Evolutionary conservation across 2,797 vertebrate genomes (phyloP), one percentile per base, ranked within the genome.

Genomic region (Buceros bicornis): DNA sequence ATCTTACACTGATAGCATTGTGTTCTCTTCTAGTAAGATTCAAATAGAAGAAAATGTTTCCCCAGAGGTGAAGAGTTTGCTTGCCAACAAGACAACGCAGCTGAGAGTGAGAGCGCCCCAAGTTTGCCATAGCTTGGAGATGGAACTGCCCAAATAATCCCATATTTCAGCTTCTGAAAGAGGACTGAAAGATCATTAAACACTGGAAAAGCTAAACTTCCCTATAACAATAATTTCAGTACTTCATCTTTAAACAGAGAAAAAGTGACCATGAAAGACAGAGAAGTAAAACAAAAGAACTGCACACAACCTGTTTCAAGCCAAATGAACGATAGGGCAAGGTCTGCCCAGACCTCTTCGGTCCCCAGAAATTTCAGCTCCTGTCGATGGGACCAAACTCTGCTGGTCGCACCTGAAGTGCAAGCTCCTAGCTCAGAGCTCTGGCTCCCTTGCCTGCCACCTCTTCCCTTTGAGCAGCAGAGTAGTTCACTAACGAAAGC

Each of bases 151-250:
- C 43, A 60, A 43, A 2, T 47, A 51, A 25, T 70, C 80, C 37
- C 31, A 12, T 12, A 8, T 5, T 18, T 0, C 0, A 91, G 17
- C 33, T 53, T 50, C 76, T 43, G 29, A 50, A 74, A 82, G 42
- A 58, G 31, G 17, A 54, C 3, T 51, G 43, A 6, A 71, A 73
- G 28, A 69, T 10, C 3, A 8, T 58, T 37, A 47, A 58, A 31
- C 16, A 50, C 7, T 65, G n/a, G 31, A 60, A 92, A 92, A 80
- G 4, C 4, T 21, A 35, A 73, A 51, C 25, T 47, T 54, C 17
- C 50, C 13, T 19, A 0, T 29, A 81, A 37, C 20, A 50, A n/a
- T 17, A 31, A 16, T 56, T 77, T 5, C 0, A 0, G 29, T 31
- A 42, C 50, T 72, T 62, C 20, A 66, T 17, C 35, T 72, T 71